Base-by-base conservation (phyloP, 2,888 invertebrate genomes). In the Drosophila differens region DNA sequence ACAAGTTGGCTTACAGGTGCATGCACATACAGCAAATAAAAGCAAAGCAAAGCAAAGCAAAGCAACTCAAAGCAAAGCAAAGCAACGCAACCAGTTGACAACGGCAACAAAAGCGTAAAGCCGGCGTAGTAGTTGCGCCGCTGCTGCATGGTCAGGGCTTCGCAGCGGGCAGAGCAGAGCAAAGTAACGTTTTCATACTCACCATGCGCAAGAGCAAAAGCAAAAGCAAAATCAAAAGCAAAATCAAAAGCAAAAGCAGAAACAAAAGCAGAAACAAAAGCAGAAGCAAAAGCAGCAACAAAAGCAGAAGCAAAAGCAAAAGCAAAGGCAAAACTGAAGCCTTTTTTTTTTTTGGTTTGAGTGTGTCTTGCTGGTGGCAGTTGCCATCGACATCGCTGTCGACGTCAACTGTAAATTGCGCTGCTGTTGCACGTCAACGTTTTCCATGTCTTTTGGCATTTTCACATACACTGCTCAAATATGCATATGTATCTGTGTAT, bases 71-170 rank as follows among this genome's bases (percentile, higher is more conserved):
- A 75, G 74, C 79, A 54, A 70, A 86, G 85, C 85, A 80, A 80
- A 75, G 74, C 79, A 77, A 82, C 81, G 81, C 76, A 89, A 90
- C 85, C 85, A 85, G 85, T 85, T 81, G 76, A 73, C 68, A 62
- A n/a, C 44, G 44, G 41, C 47, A 63, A 39, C 49, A 61, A 58
- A 53, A 65, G 30, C 32, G 22, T 44, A 44, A 44, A 44, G 41
- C 58, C 58, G 58, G 54, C 67, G 65, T 55, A 41, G 65, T 55
- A 47, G 58, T 58, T 41, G 37, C 59, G 44, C 35, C 69, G 62
- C 61, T 61, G 75, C 60, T 57, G 87, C 82, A 84, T 83, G 78
- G 83, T 80, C 85, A 85, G 81, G 86, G 86, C 86, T 89, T 88
- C 86, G 52, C 35, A 35, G 35, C 35, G 41, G 25, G 55, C 69